Evolutionary conservation across 2,113 vertebrate species (phyloP), one percentile per base, ranked within the genome.

Genomic region (Megaptera novaeangliae): DNA sequence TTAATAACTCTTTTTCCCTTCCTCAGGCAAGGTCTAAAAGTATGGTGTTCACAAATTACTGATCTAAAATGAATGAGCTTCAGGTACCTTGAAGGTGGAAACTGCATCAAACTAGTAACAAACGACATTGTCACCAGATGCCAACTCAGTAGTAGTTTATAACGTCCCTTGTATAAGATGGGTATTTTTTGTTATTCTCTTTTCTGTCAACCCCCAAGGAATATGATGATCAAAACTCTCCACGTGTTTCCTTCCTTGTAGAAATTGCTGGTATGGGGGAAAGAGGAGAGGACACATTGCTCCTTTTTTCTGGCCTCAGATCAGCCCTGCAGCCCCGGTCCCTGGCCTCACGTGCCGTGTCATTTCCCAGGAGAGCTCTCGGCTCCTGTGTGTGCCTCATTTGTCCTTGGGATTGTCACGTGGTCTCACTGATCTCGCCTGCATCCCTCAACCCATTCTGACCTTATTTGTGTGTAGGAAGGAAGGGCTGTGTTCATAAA

Each of bases 341-440:
- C 44, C n/a, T 6, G 1, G 23, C 15, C 52, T n/a, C 27, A 0
- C 3, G 1, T 8, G 25, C n/a, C 36, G 0, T 34, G 66, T 10
- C 52, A 1, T 93, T 85, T 81, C 64, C 39, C 21, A 2, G 3
- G 66, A 39, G 29, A 55, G 6, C 36, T 20, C 78, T n/a, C 0
- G 3, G 72, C 52, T 46, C n/a, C 59, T 2, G 21, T 1, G 14
- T 44, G 6, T 1, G 34, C 41, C n/a, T 71, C 71, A 6, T 29
- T 11, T 44, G 31, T 55, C 2, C 1, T 23, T 57, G 63, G 23
- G 72, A 10, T 13, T 57, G 61, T 77, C 46, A 4, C 0, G 0
- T 75, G 92, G 34, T 75, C 61, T 46, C 63, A 0, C 3, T 4
- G 59, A 17, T 27, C 64, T 52, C 2, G 0, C 20, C 80, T 34